Evolutionary conservation across 1,140 invertebrate species (phyloP), one percentile per base, ranked within the genome.

Genomic region (Olivierus martensii): DNA sequence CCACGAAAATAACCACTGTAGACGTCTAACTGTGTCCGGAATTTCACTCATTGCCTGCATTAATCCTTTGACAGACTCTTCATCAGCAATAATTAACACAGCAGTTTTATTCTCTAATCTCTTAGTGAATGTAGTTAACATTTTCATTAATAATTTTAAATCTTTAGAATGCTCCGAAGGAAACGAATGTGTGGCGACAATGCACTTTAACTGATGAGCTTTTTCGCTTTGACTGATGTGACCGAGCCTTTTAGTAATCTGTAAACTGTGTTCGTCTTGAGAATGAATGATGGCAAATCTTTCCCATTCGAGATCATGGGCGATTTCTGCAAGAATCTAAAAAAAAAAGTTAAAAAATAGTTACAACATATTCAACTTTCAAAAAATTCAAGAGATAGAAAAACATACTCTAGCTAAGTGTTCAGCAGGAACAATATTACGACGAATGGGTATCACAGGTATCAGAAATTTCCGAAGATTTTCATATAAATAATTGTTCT

Each of bases 241-340:
- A 12, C 56, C 56, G 9, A 71, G 58, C 12, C 65, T 59, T 17
- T 66, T 50, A 28, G 58, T 59, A 2, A 61, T 58, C 18, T 53
- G 57, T 5, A 21, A 47, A 12, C 67, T 68, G 57, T 66, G 66
- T 2, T 42, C 53, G 45, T 64, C 63, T 21, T 65, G 60, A 10
- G 56, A 52, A 42, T 68, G 64, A 11, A 72, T 58, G 9, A 68
- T 46, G 34, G 65, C 54, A 15, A 70, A 58, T 39, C 62, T 60
- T 39, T 66, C 57, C 70, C 70, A 71, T 14, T 65, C 41, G 45
- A 70, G 53, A 22, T 60, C 53, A 3, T 64, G 57, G 37, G 68
- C 50, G 0, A 65, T 52, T 45, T 56, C 51, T 14, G 62, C 59
- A 7, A 67, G 57, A 7, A 63, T 65, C 70, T 71, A 52, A 6